A percentile compares a stretch with the other conserved stretches of the same genome.
Evolutionary conservation across 2,113 vertebrate genomes (phyloP).

Genomic region (Vulpes lagopus): DNA sequence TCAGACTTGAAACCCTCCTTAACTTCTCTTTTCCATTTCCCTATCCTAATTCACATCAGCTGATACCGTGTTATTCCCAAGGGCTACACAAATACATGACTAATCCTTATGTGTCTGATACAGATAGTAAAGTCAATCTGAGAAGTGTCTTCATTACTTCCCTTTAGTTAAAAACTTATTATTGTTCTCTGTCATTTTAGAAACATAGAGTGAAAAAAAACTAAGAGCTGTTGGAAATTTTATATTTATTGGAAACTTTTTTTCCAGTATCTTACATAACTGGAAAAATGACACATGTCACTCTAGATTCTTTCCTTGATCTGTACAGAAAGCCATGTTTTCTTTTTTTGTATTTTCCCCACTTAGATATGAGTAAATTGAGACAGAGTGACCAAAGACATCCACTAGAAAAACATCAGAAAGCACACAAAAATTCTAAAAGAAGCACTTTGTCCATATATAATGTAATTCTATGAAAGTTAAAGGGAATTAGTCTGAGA

Average conservation of each 20-base stretch:
- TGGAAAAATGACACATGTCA: conserved; percentile 1
- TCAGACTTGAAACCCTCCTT: background rate
- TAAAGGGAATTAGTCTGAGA: background rate
- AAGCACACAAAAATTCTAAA: background rate
- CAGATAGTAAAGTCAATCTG: background rate
- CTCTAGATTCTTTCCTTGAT: background rate
- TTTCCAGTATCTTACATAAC: background rate
- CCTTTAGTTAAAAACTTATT: conserved; percentile 35
- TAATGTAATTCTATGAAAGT: conserved; percentile 9
- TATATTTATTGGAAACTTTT: conserved; percentile 20
- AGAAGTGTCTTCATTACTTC: background rate
- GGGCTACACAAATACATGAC: background rate
- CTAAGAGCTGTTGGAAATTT: conserved; percentile 33
- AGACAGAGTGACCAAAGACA: background rate
- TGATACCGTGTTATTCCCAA: background rate
- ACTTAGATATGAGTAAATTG: background rate
- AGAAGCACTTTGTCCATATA: background rate
- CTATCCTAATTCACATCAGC: background rate
- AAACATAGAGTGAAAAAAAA: background rate
- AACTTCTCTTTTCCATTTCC: conserved; percentile 6
- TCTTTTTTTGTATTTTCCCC: background rate
- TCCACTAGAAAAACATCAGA: background rate
- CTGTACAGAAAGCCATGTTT: background rate
- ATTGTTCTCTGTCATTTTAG: conserved; percentile 23
- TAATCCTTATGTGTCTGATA: background rate